Conservation (phyloP, 1,140 invertebrate genomes). For the Lordiphosa clarofinis region DNA sequence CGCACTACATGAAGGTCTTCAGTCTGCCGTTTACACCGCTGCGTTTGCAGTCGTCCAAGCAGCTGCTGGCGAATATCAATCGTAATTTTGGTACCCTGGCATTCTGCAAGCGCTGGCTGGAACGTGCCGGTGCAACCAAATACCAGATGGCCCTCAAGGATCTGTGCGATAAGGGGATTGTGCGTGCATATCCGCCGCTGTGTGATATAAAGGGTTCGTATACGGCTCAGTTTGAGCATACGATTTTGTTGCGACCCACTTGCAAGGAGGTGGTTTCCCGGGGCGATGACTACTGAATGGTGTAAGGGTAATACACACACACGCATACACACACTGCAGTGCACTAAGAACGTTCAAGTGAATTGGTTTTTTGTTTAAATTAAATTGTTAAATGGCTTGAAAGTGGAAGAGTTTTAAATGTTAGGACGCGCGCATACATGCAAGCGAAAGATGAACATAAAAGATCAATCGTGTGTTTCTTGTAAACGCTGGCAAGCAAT, state of each 20-base stretch:
- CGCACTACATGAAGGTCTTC: slow-evolving; percentile 99
- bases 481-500: too few relatives aligned
- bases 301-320: too few relatives aligned
- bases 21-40: slow-evolving; percentile 95
- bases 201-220: slow-evolving; percentile 99
- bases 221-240: slow-evolving; percentile 99
- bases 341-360: too few relatives aligned
- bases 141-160: slow-evolving; percentile 99
- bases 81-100: slow-evolving; percentile 99
- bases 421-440: too few relatives aligned
- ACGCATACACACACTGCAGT: too few relatives aligned
- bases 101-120: slow-evolving; percentile 99
- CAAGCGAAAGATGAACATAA: too few relatives aligned
- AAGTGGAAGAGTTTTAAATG: too few relatives aligned
- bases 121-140: slow-evolving; percentile 96
- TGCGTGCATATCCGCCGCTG: slow-evolving; percentile 98
- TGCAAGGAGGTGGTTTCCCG: slow-evolving; percentile 99
- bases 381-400: too few relatives aligned
- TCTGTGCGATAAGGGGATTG: slow-evolving; percentile 96
- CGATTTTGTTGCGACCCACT: slow-evolving; percentile 97
- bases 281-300: slow-evolving; percentile 93
- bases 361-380: too few relatives aligned
- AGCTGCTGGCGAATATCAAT: slow-evolving; percentile 95
- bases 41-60: slow-evolving; percentile 94
- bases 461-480: too few relatives aligned